Conservation (phyloP, 1,140 invertebrate species). For the Bombyx mandarina region DNA sequence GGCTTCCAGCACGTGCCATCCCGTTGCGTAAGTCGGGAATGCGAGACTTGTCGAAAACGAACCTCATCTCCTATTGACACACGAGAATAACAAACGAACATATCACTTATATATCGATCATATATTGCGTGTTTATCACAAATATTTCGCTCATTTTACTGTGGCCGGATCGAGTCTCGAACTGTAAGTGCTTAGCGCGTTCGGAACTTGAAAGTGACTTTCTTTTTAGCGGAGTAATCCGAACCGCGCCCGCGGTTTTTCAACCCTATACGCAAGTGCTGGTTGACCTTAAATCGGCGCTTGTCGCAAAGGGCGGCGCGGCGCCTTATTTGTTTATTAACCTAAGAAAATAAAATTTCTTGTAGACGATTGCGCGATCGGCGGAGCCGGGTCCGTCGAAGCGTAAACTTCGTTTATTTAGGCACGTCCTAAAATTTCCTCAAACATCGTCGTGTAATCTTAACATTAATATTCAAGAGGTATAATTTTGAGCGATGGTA, state of each 20-base stretch:
- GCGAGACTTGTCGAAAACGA: constrained; percentile 28
- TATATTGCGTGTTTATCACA: constrained; percentile 29
- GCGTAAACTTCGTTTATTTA: constrained; percentile 12
- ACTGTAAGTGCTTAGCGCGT: constrained; percentile 9
- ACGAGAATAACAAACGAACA: constrained; percentile 45
- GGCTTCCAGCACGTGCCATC: constrained; percentile 36
- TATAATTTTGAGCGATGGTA: constrained; percentile 6
- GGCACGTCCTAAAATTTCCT: constrained; percentile 6
- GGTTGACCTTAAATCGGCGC: constrained; percentile 49
- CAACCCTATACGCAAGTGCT: constrained; percentile 47
- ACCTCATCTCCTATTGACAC: constrained; percentile 57
- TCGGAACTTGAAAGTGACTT: constrained; percentile 33
- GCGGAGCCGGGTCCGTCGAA: constrained; percentile 1
- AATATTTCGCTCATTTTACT: constrained; percentile 7
- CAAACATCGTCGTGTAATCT: constrained; percentile 9
- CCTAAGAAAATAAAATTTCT: constrained; percentile 10
- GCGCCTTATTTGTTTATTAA: constrained; percentile 28
- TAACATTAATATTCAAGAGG: constrained; percentile 12
- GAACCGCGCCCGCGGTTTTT: constrained; percentile 51
- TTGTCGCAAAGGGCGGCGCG: constrained; percentile 1
- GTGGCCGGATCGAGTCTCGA: background rate
- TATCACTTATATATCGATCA: constrained; percentile 39
- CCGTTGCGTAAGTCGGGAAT: constrained; percentile 55
- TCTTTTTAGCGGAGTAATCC: constrained; percentile 41
- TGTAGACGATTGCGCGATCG: background rate